phyloP scores from a whole-genome alignment of 2,888 invertebrate species.

The Deilephila porcellus region DNA sequence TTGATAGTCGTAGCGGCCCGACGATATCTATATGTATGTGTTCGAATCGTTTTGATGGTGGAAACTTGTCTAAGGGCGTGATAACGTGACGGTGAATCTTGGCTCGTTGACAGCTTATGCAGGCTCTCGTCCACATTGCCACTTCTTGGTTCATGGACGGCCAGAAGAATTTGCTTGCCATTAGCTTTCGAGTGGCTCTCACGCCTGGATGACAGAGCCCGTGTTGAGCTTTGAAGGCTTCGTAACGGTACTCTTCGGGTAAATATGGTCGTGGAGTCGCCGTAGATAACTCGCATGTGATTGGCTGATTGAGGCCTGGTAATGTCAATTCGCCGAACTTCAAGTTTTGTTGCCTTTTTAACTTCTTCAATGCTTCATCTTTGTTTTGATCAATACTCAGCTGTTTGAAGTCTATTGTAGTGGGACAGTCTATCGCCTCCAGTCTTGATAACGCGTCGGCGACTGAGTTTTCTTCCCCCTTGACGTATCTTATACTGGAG shows the following conservation, averaged over 20 bases:
- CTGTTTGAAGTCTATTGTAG: slow-evolving; percentile 4
- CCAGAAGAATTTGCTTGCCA: slow-evolving; percentile 1
- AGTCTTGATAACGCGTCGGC: slow-evolving; percentile 42
- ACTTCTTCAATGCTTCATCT: neutral
- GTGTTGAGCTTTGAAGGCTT: slow-evolving; percentile 36
- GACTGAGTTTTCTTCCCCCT: slow-evolving; percentile 36
- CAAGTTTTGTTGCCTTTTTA: neutral
- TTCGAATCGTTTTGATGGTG: slow-evolving; percentile 7
- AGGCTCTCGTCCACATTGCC: neutral
- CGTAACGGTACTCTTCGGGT: slow-evolving; percentile 29
- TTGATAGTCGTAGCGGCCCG: neutral
- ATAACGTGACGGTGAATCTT: neutral
- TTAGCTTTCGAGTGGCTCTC: neutral
- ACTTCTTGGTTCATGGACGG: neutral
- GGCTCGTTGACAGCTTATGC: neutral
- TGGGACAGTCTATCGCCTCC: slow-evolving; percentile 34
- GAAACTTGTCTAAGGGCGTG: neutral
- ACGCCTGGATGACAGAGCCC: slow-evolving; percentile 8
- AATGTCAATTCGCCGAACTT: neutral
- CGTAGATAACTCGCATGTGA: slow-evolving; percentile 32
- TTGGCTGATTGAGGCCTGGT: neutral
- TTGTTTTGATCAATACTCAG: slow-evolving; percentile 5
- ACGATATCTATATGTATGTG: slow-evolving; percentile 1
- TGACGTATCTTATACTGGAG: slow-evolving; percentile 34
- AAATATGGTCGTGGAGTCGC: slow-evolving; percentile 30